A percentile compares a stretch with the other conserved stretches of the same genome.
phyloP scores from a whole-genome alignment of 2,797 vertebrate species.

The Coregonus ussuriensis region DNA sequence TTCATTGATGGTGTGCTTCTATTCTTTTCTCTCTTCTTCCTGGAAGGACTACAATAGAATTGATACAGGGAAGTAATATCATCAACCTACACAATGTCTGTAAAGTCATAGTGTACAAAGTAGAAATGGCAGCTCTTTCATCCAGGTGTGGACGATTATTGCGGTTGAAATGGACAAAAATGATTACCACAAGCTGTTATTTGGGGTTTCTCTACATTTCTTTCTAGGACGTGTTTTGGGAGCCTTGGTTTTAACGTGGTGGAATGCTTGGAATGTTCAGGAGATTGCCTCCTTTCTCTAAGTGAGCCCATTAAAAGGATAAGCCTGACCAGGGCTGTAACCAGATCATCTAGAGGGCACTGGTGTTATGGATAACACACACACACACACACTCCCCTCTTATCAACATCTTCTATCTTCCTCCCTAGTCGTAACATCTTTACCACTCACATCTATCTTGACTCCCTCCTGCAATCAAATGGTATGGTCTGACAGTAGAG shows the following conservation, averaged over 20 bases:
- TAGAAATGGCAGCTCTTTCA: not conserved
- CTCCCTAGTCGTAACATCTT: not conserved
- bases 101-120: not conserved
- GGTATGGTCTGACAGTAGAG: not conserved
- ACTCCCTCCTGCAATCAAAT: not conserved
- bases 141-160: not conserved
- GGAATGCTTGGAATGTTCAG: conserved; percentile 67
- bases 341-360: conserved; percentile 52
- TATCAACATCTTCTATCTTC: conserved; percentile 4
- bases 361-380: conserved; percentile 44
- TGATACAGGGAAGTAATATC: not conserved
- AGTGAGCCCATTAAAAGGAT: conserved; percentile 55
- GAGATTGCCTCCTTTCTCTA: conserved; percentile 36
- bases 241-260: conserved; percentile 54
- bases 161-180: not conserved
- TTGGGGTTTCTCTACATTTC: not conserved
- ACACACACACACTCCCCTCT: conserved; percentile 7
- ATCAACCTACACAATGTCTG: not conserved
- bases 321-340: conserved; percentile 58
- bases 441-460: not conserved
- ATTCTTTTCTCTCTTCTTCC: not conserved
- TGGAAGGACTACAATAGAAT: too few species aligned
- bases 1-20: not conserved
- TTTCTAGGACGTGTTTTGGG: conserved; percentile 28
- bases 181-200: not conserved